Conservation (phyloP, 2,888 invertebrate species). For the Oscheius sp. region DNA sequence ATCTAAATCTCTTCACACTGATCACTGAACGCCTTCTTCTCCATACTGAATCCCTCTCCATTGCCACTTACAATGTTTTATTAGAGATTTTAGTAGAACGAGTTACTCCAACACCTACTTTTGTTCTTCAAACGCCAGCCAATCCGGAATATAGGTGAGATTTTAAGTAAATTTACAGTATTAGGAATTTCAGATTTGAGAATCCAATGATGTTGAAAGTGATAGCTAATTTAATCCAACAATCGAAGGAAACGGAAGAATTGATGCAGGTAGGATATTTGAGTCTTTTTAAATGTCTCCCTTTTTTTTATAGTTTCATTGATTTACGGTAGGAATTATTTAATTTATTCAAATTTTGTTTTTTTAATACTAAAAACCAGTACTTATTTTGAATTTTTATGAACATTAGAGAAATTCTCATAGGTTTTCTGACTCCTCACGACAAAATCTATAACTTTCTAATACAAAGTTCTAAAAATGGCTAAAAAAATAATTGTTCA, state of each 20-base stretch:
- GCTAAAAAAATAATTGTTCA: too few species aligned
- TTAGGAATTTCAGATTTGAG: conserved; percentile 58
- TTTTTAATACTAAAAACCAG: too few species aligned
- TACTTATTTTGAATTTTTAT: too few species aligned
- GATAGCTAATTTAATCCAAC: conserved; percentile 92
- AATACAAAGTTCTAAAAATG: too few species aligned
- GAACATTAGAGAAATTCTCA: too few species aligned
- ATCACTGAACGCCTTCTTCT: conserved; percentile 89
- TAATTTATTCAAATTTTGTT: too few species aligned
- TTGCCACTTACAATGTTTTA: conserved; percentile 96
- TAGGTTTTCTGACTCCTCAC: neutral
- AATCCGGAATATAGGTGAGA: conserved; percentile 72
- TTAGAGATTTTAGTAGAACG: conserved; percentile 93
- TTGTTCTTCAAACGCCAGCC: conserved; percentile 84
- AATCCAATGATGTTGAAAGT: conserved; percentile 94
- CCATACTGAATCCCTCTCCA: conserved; percentile 86
- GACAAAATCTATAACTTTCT: too few species aligned
- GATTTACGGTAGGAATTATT: too few species aligned
- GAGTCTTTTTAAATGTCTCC: too few species aligned
- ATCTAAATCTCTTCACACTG: conserved; percentile 95
- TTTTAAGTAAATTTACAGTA: neutral
- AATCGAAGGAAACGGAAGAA: conserved; percentile 92
- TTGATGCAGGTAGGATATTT: conserved; percentile 77
- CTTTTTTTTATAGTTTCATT: too few species aligned
- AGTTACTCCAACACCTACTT: conserved; percentile 91